phyloP scores from a whole-genome alignment of 2,888 invertebrate species.

The Tryphoninae sp. region DNA sequence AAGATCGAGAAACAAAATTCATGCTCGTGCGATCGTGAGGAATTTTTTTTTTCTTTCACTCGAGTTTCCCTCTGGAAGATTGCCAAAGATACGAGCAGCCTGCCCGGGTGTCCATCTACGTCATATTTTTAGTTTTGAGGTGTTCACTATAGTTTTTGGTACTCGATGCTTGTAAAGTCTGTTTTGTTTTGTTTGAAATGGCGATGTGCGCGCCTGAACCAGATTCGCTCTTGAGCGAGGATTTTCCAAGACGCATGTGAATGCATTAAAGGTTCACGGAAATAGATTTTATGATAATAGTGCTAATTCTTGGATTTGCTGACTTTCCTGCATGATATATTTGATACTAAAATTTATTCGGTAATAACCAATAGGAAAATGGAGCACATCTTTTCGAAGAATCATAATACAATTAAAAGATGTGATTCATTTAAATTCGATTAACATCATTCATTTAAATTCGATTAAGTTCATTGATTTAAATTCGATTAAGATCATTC shows the following conservation, averaged over 20 bases:
- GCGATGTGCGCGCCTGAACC: constrained; percentile 9
- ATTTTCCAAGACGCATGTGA: not conserved
- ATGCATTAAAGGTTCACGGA: constrained; percentile 33
- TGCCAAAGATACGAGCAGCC: constrained; percentile 67
- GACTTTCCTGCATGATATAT: not conserved
- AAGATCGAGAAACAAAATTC: not conserved
- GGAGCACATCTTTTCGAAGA: not conserved
- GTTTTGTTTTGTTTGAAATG: constrained; percentile 9
- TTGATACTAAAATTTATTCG: constrained; percentile 14
- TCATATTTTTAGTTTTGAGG: constrained; percentile 73
- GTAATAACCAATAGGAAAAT: not conserved
- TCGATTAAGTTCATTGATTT: not conserved
- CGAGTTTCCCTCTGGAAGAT: constrained; percentile 60
- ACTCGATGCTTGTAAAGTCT: constrained; percentile 23
- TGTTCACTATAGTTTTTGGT: constrained; percentile 64
- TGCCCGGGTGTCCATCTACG: constrained; percentile 65
- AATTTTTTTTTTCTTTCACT: constrained; percentile 32
- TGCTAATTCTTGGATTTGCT: constrained; percentile 10
- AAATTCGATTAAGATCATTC: too few relatives aligned
- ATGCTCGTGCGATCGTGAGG: not conserved
- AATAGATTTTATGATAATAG: constrained; percentile 56
- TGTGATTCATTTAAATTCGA: not conserved
- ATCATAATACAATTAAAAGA: not conserved
- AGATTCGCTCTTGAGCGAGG: constrained; percentile 25
- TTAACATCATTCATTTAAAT: too few relatives aligned